Conservation (phyloP, 1,140 invertebrate genomes). For the Zeugodacus cucurbitae region DNA sequence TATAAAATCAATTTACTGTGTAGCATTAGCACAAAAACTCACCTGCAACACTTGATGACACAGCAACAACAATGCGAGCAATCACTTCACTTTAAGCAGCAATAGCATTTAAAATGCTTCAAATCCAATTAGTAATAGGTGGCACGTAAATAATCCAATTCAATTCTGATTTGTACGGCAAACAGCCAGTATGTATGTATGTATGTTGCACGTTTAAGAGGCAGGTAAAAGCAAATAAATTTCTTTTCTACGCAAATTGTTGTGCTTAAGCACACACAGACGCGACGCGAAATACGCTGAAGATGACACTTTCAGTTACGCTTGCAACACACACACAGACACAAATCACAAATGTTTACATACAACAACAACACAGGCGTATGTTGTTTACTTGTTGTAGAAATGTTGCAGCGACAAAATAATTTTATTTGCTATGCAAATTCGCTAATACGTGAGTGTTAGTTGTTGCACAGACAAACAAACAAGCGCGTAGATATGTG, state of each 20-base stretch:
- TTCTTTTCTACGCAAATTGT: not conserved
- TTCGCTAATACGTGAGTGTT: not conserved
- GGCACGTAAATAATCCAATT: constrained; percentile 27
- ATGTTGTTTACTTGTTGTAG: not conserved
- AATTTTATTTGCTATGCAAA: not conserved
- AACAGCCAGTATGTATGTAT: not conserved
- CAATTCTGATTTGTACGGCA: not conserved
- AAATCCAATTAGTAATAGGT: constrained; percentile 12
- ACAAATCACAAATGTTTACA: not conserved
- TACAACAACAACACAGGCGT: not conserved
- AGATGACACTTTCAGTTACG: not conserved
- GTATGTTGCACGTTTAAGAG: not conserved
- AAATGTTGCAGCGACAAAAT: not conserved
- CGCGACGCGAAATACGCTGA: not conserved
- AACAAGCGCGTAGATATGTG: not conserved
- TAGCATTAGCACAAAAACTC: not conserved
- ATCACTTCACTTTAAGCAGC: not conserved
- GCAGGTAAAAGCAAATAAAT: constrained; percentile 15
- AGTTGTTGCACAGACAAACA: not conserved
- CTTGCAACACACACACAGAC: not conserved
- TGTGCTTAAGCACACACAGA: not conserved
- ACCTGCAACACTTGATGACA: not conserved
- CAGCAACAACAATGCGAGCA: not conserved
- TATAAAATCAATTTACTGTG: constrained; percentile 2
- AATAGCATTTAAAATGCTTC: constrained; percentile 13